phyloP scores from a whole-genome alignment of 2,797 vertebrate genomes.

The Rhynchonycteris naso region DNA sequence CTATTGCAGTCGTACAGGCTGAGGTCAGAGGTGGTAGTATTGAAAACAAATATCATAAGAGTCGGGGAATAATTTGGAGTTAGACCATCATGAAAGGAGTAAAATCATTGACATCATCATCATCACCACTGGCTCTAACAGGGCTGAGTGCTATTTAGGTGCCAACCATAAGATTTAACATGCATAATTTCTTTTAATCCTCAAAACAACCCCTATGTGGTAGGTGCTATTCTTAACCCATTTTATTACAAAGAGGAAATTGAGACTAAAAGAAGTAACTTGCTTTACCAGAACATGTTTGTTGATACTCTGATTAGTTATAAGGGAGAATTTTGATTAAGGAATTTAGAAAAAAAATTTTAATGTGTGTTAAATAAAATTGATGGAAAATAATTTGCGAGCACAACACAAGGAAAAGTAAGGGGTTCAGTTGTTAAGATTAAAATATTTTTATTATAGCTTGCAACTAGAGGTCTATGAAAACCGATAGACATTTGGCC shows the following conservation, averaged over 20 bases:
- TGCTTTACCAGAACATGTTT: slow-evolving; percentile 18
- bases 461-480: background rate
- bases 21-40: background rate
- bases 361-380: slow-evolving; percentile 4
- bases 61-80: background rate
- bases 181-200: background rate
- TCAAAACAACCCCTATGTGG: background rate
- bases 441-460: background rate
- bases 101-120: background rate
- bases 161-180: background rate
- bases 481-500: background rate
- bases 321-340: background rate
- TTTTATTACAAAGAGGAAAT: slow-evolving; percentile 14
- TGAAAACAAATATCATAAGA: background rate
- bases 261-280: background rate
- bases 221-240: background rate
- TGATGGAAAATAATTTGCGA: background rate
- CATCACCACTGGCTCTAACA: background rate
- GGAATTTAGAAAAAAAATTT: background rate
- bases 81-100: background rate
- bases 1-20: background rate
- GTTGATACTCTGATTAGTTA: background rate
- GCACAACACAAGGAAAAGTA: background rate
- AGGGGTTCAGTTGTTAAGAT: background rate
- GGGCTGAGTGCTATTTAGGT: background rate